Conservation (phyloP, 1,140 invertebrate genomes). For the Diabrotica virgifera region DNA sequence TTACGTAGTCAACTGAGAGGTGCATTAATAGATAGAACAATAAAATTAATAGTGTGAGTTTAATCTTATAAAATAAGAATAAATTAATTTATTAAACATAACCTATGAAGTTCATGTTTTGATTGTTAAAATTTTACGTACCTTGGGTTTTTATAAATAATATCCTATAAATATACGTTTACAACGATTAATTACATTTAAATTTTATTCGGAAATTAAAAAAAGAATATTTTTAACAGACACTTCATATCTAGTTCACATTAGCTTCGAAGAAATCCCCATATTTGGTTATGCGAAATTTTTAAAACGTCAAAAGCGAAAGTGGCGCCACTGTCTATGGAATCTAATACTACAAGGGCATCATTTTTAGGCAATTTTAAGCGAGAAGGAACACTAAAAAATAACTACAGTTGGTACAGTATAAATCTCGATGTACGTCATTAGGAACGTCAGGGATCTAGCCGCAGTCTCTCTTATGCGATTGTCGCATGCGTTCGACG, state of each 20-base stretch:
- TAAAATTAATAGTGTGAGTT: neutral
- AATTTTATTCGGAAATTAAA: slow-evolving; percentile 28
- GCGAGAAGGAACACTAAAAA: too few relatives aligned
- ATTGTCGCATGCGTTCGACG: too few relatives aligned
- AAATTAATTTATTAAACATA: slow-evolving; percentile 33
- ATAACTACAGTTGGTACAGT: too few relatives aligned
- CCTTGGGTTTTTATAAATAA: slow-evolving; percentile 26
- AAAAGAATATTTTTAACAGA: slow-evolving; percentile 25
- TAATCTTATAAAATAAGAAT: slow-evolving; percentile 2
- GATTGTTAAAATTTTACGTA: slow-evolving; percentile 24
- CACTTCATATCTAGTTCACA: slow-evolving; percentile 39
- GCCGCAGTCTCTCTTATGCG: too few relatives aligned
- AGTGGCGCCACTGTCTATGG: neutral
- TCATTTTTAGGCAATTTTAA: too few relatives aligned
- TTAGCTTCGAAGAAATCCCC: slow-evolving; percentile 38
- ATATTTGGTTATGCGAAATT: slow-evolving; percentile 45
- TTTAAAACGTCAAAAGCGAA: slow-evolving; percentile 43
- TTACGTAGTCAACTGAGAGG: too few relatives aligned
- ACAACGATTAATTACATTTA: slow-evolving; percentile 32
- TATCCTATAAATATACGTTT: slow-evolving; percentile 7
- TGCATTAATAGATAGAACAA: neutral
- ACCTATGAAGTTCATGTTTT: slow-evolving; percentile 34
- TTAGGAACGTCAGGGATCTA: too few relatives aligned
- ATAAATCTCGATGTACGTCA: too few relatives aligned
- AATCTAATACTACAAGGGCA: neutral